These are phyloP conservation scores for Zaprionus ornatus DNA, from an alignment of 1,140 invertebrate species.

Conservation along the genomic window DNA sequence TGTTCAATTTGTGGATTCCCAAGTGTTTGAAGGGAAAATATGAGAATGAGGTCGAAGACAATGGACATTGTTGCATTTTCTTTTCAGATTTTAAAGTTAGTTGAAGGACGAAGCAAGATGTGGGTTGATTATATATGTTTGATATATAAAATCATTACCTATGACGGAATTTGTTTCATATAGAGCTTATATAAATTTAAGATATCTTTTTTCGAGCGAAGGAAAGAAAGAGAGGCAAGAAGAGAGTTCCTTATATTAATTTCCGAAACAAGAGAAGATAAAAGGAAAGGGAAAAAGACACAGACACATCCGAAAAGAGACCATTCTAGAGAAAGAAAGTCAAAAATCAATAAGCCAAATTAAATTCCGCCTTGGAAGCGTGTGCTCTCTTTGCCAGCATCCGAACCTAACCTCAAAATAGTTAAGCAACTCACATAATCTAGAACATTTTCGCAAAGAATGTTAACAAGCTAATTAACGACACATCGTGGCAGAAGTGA, in stretches of 20 bases:
- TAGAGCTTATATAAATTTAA: not conserved
- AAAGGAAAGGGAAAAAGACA: not conserved
- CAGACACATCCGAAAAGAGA: not conserved
- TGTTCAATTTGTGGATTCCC: not conserved
- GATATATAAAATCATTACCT: not conserved
- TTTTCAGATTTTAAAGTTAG: not conserved
- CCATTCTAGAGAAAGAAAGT: not conserved
- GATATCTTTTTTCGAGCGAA: too few species aligned
- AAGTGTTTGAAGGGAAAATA: not conserved
- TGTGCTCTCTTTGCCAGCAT: too few species aligned
- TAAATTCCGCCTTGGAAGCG: too few species aligned
- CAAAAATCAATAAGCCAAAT: not conserved
- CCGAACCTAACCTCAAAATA: not conserved
- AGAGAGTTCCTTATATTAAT: not conserved
- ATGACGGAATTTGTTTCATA: not conserved
- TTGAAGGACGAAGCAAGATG: not conserved
- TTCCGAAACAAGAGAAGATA: not conserved
- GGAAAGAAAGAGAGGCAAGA: too few species aligned
- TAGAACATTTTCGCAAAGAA: not conserved
- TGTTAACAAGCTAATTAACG: not conserved
- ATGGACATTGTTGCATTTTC: not conserved
- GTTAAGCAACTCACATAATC: not conserved
- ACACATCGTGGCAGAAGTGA: not conserved
- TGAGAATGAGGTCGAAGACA: not conserved
- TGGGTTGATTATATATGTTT: not conserved